Percentiles rank a stretch among this genome's conserved stretches.
These are phyloP conservation scores for Falco berigora DNA, from an alignment of 2,797 vertebrate species.

Conservation along the genomic window DNA sequence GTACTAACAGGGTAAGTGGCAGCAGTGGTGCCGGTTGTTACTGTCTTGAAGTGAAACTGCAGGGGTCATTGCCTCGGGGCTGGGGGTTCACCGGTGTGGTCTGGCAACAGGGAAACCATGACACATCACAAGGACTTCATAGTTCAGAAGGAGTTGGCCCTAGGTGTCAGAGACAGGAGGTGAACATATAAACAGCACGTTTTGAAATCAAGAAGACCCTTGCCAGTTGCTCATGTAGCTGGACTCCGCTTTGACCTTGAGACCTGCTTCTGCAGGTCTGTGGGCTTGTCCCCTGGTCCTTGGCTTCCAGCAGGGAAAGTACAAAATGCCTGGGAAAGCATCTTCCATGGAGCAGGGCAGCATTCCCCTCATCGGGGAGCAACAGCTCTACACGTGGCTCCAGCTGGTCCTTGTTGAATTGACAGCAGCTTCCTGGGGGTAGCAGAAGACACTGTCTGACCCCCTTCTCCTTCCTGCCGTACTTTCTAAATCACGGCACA, in stretches of 20 bases:
- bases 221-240: background rate
- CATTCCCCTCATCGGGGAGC: background rate
- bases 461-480: background rate
- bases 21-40: background rate
- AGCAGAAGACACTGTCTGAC: background rate
- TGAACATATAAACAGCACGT: background rate
- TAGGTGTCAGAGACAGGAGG: background rate
- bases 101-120: background rate
- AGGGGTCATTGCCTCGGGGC: background rate
- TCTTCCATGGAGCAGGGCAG: background rate
- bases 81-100: background rate
- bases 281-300: background rate
- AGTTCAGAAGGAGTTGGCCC: background rate
- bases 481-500: background rate
- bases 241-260: background rate
- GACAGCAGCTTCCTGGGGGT: background rate
- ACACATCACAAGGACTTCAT: background rate
- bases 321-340: background rate
- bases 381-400: background rate
- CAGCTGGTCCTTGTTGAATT: background rate
- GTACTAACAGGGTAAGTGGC: background rate
- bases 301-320: background rate
- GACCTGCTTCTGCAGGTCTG: background rate
- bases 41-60: background rate
- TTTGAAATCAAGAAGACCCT: background rate